These are phyloP conservation scores for Cydia splendana DNA, from an alignment of 1,140 invertebrate species.

Conservation along the genomic window DNA sequence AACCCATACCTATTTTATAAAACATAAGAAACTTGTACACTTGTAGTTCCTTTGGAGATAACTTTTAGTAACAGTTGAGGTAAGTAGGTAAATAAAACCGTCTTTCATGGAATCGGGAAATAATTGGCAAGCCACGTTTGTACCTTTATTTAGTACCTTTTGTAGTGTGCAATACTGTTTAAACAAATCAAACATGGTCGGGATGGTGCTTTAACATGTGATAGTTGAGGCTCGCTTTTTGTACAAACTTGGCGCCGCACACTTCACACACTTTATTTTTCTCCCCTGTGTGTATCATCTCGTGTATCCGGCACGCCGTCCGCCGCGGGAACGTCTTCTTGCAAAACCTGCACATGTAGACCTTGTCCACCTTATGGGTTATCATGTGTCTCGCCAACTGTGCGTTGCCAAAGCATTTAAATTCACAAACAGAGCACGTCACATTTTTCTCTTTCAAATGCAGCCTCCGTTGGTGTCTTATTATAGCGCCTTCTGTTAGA, in stretches of 20 bases:
- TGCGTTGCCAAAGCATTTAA: neutral
- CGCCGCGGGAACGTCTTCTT: slow-evolving; percentile 49
- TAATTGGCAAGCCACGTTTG: no score
- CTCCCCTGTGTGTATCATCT: slow-evolving; percentile 85
- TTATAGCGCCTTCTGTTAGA: neutral
- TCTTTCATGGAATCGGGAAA: no score
- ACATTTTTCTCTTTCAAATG: slow-evolving; percentile 37
- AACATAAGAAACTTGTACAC: no score
- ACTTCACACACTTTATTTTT: slow-evolving; percentile 87
- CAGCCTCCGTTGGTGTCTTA: slow-evolving; percentile 17
- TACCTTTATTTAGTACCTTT: no score
- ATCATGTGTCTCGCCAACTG: neutral
- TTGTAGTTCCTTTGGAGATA: no score
- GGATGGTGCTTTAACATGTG: slow-evolving; percentile 39
- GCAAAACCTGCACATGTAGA: slow-evolving; percentile 15
- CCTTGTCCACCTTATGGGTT: slow-evolving; percentile 17
- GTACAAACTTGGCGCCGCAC: slow-evolving; percentile 82
- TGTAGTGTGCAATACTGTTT: neutral
- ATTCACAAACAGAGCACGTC: neutral
- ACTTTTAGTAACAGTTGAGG: no score
- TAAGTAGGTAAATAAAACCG: no score
- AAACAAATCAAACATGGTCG: neutral
- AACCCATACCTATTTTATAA: no score
- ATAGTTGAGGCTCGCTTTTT: slow-evolving; percentile 39
- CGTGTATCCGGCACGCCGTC: slow-evolving; percentile 81